Evolutionary conservation across 2,797 vertebrate species (phyloP).

Genomic region (Ambastaia sidthimunki): DNA sequence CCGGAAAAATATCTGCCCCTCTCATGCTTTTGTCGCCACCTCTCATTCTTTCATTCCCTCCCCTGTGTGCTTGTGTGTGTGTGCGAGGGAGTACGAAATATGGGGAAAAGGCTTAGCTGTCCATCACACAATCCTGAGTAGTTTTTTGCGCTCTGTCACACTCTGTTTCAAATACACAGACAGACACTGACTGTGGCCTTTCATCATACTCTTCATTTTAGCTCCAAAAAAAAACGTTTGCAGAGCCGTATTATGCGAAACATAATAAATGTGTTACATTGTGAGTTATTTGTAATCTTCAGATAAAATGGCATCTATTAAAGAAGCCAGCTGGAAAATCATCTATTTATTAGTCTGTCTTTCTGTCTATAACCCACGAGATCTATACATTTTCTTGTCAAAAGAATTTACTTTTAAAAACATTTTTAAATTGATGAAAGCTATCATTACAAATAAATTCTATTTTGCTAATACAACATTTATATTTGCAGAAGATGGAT

Average conservation of each 20-base stretch:
- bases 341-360: too few relatives aligned
- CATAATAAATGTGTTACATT: background rate
- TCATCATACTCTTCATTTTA: constrained; percentile 18
- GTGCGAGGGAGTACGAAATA: constrained; percentile 63
- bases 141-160: constrained; percentile 70
- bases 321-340: too few relatives aligned
- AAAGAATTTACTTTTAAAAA: too few relatives aligned
- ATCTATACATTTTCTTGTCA: too few relatives aligned
- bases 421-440: too few relatives aligned
- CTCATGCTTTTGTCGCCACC: constrained; percentile 37
- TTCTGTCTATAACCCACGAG: too few relatives aligned
- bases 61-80: constrained; percentile 63
- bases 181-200: constrained; percentile 9
- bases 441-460: too few relatives aligned
- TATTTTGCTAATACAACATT: constrained; percentile 28
- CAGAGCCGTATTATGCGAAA: background rate
- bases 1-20: constrained; percentile 69
- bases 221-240: constrained; percentile 3
- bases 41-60: constrained; percentile 5
- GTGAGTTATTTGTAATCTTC: background rate
- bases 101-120: constrained; percentile 59
- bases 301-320: too few relatives aligned
- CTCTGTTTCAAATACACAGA: constrained; percentile 54
- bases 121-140: constrained; percentile 57
- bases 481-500: constrained; percentile 37